Evolutionary conservation across 2,113 vertebrate genomes (phyloP).

Genomic region (Ictalurus furcatus): DNA sequence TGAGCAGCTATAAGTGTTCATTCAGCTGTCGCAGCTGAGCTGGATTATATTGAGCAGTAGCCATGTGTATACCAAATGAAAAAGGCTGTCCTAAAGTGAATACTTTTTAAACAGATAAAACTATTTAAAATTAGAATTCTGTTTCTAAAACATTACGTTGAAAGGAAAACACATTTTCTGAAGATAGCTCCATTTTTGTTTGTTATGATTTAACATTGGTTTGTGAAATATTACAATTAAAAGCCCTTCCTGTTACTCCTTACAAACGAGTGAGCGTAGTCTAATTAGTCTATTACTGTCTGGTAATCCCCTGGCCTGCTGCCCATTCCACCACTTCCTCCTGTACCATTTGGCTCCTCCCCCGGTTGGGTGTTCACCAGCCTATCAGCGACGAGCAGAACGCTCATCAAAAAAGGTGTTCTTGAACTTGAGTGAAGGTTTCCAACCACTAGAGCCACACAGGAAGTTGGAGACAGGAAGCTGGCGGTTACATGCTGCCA

Average conservation of each 20-base stretch:
- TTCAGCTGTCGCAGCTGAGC: conserved; percentile 1
- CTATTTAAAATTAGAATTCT: neutral
- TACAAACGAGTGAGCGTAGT: neutral
- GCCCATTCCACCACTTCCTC: conserved; percentile 47
- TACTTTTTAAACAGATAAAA: neutral
- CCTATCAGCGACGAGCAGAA: conserved; percentile 22
- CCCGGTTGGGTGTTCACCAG: neutral
- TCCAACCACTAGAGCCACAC: conserved; percentile 42
- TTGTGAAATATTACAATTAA: neutral
- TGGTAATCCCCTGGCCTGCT: conserved; percentile 51
- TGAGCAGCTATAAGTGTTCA: conserved; percentile 17
- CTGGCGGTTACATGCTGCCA: conserved; percentile 34
- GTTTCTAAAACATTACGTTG: neutral
- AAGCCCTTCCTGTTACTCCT: neutral
- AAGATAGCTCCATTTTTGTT: neutral
- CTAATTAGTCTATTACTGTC: neutral
- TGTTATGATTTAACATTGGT: neutral
- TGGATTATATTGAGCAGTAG: conserved; percentile 1
- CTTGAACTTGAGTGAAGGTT: conserved; percentile 23
- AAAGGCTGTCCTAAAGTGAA: neutral
- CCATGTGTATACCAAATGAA: neutral
- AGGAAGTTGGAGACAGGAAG: conserved; percentile 55
- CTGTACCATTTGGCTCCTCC: conserved; percentile 2
- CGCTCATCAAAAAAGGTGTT: conserved; percentile 39
- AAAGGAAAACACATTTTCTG: neutral